Evolutionary conservation across 2,888 invertebrate genomes (phyloP), one percentile per base, ranked within the genome.

Genomic region (Metopia argyrocephala): DNA sequence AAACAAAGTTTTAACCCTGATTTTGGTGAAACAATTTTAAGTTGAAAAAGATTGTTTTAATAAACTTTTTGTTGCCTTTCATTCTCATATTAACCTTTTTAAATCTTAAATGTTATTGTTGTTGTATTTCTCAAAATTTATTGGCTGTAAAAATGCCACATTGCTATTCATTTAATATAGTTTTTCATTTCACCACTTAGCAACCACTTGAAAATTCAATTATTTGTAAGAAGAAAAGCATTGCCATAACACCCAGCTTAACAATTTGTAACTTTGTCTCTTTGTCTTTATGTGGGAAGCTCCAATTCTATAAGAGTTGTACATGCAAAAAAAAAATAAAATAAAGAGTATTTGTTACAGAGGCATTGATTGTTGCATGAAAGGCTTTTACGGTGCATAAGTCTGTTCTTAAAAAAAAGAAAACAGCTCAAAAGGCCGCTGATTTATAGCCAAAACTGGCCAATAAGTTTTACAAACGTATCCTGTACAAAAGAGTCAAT

Each of bases 141-240:
- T 38, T 38, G 38, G 38, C 38, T 38, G 15, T 38, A 15, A 15
- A 38, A 15, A 38, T 38, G 38, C 38, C 12, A 38, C 38, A 38
- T 12, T 38, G 38, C 15, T 38, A 12, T 9, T 3, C 38, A 12
- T 38, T 38, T 38, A 38, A n/a, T 38, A 21, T 45, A 28, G 27
- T 27, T 59, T 48, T 59, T 21, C 20, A 59, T 20, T 59, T 31
- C 28, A 28, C 28, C 15, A 4, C 18, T 45, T 20, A 68, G 1
- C 18, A 18, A 48, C 48, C 66, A 54, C 31, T 52, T 54, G 18
- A 45, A 78, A 71, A 71, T 78, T 59, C 70, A 71, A 65, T 78
- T 78, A 65, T 52, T 46, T 59, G 65, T 71, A 52, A n/a, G n/a
- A n/a, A n/a, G n/a, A n/a, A 76, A 76, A 76, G 57, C 70, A 70